A percentile compares a stretch with the other conserved stretches of the same genome.
phyloP scores from a whole-genome alignment of 2,888 invertebrate genomes.

The Dynastes hyllus region DNA sequence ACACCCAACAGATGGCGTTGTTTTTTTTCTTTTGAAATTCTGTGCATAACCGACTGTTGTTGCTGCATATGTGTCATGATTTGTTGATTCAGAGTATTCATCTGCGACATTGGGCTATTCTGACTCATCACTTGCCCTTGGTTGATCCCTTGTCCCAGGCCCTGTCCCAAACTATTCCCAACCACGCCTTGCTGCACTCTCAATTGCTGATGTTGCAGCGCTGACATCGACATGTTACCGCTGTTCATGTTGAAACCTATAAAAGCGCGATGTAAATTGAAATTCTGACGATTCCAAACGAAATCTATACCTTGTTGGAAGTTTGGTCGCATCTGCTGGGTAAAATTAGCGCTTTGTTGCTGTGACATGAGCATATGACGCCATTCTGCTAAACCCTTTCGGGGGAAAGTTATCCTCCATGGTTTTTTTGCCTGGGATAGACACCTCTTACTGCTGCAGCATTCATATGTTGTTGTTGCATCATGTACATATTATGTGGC shows the following conservation, averaged over 20 bases:
- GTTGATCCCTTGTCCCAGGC: constrained; percentile 59
- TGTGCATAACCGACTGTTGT: constrained; percentile 73
- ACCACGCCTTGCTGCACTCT: constrained; percentile 54
- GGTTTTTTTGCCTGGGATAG: constrained; percentile 74
- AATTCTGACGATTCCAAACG: neutral
- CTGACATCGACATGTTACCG: constrained; percentile 66
- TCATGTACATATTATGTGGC: constrained; percentile 77
- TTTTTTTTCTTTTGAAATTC: constrained; percentile 65
- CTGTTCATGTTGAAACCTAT: constrained; percentile 53
- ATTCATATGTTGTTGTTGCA: constrained; percentile 74
- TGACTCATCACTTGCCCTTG: constrained; percentile 65
- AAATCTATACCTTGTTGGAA: constrained; percentile 71
- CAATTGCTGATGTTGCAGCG: constrained; percentile 63
- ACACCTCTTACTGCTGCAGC: constrained; percentile 66
- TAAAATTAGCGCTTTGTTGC: constrained; percentile 73
- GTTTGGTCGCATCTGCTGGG: constrained; percentile 72
- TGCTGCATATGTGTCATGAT: constrained; percentile 73
- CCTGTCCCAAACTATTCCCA: constrained; percentile 41
- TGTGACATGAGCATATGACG: constrained; percentile 79
- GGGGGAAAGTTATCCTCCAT: constrained; percentile 72
- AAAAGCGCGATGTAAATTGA: neutral
- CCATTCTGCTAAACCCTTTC: constrained; percentile 74
- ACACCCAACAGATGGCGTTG: no score
- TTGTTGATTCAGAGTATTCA: constrained; percentile 72
- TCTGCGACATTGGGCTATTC: constrained; percentile 66